phyloP scores from a whole-genome alignment of 1,140 invertebrate species.

The Protaetia brevitarsis region DNA sequence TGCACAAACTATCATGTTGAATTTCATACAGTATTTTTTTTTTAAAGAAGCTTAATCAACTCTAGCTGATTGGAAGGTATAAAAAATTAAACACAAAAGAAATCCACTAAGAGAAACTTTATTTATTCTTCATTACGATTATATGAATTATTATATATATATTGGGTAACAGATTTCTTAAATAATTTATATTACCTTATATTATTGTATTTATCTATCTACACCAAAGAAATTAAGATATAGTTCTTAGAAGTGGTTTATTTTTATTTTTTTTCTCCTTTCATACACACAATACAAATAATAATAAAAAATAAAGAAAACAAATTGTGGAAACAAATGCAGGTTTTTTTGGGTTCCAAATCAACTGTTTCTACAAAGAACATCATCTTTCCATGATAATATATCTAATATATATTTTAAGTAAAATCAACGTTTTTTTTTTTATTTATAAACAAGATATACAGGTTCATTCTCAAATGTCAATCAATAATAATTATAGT shows the following conservation, averaged over 20 bases:
- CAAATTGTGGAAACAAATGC: background rate
- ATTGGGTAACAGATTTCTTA: background rate
- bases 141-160: background rate
- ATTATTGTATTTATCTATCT: background rate
- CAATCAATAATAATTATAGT: background rate
- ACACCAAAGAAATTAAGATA: background rate
- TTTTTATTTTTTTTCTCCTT: background rate
- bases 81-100: too few relatives aligned
- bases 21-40: too few relatives aligned
- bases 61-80: too few relatives aligned
- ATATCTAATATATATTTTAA: too few relatives aligned
- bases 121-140: too few relatives aligned
- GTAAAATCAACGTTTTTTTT: too few relatives aligned
- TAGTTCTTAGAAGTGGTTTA: too few relatives aligned
- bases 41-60: too few relatives aligned
- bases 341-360: background rate
- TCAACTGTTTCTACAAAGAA: slow-evolving; percentile 13
- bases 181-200: background rate
- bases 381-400: too few relatives aligned
- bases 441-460: slow-evolving; percentile 2
- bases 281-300: background rate
- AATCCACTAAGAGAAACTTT: too few relatives aligned
- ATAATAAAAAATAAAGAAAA: slow-evolving; percentile 2
- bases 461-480: background rate
- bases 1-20: too few relatives aligned